Evolutionary conservation across 1,140 invertebrate genomes (phyloP), one percentile per base, ranked within the genome.

Genomic region (Leptopilina clavipes): DNA sequence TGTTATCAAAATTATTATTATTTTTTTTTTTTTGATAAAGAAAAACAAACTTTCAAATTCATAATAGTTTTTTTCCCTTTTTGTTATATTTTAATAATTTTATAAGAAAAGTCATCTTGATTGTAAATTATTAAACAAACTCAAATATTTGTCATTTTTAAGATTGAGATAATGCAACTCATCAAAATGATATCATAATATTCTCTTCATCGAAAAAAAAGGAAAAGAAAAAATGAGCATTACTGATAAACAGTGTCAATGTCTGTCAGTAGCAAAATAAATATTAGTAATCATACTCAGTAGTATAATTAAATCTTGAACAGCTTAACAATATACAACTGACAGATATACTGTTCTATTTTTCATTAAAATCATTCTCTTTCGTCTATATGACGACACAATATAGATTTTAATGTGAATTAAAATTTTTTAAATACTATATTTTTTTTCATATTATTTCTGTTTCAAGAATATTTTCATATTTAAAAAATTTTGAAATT

Each of bases 131-230:
- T 52, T 52, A 7, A n/a, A 17, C 3, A 17, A 52, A 52, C 6
- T 52, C n/a, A 52, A 52, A 52, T 52, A 52, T 52, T 52, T 52
- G 48, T 52, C n/a, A 52, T 52, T 40, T 40, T 52, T 52, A 52
- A 52, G 17, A 17, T 52, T 52, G 17, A 52, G 48, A 52, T 52
- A 52, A 12, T 52, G 48, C 48, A 52, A 52, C n/a, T 52, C 48
- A 52, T 52, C n/a, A n/a, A 7, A 52, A 52, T 52, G 48, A 52
- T 52, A 52, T n/a, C 48, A 48, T 31, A 48, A 48, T 48, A 48
- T 48, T 52, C 14, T 52, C 48, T 52, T 17, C 45, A 48, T 31
- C 5, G 5, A 31, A 5, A 31, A 5, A 31, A 31, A 31, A 31
- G 25, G 25, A 31, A 8, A 52, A 52, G 0, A 9, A 52, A 52